A percentile compares a stretch with the other conserved stretches of the same genome.
Conservation (phyloP, 2,113 vertebrate species). For the Python bivittatus region DNA sequence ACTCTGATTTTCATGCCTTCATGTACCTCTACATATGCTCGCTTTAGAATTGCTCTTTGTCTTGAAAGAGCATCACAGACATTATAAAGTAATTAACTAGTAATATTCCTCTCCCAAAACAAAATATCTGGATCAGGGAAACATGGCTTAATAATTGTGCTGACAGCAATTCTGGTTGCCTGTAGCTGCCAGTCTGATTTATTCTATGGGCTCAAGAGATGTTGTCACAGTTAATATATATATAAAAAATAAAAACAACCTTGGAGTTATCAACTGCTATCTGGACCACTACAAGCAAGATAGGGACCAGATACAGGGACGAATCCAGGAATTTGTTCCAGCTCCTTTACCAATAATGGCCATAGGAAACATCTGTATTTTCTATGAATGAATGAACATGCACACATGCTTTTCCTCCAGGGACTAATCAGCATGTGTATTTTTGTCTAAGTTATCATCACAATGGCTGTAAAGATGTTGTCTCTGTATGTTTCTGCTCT, state of each 20-base stretch:
- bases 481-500: neutral
- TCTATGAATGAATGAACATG: neutral
- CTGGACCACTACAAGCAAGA: neutral
- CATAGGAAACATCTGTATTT: neutral
- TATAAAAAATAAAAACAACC: neutral
- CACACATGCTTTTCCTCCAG: neutral
- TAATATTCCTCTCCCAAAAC: no score
- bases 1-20: no score
- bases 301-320: neutral
- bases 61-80: no score
- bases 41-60: no score
- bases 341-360: neutral
- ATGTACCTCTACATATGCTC: no score
- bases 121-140: neutral
- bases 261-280: neutral
- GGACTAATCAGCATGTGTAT: neutral
- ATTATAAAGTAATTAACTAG: no score
- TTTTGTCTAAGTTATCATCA: neutral
- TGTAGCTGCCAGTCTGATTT: neutral
- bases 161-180: neutral
- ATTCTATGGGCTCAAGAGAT: neutral
- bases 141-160: neutral
- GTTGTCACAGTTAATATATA: neutral
- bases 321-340: neutral
- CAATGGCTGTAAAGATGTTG: neutral